phyloP scores from a whole-genome alignment of 2,888 invertebrate species.

The Bedellia somnulentella region DNA sequence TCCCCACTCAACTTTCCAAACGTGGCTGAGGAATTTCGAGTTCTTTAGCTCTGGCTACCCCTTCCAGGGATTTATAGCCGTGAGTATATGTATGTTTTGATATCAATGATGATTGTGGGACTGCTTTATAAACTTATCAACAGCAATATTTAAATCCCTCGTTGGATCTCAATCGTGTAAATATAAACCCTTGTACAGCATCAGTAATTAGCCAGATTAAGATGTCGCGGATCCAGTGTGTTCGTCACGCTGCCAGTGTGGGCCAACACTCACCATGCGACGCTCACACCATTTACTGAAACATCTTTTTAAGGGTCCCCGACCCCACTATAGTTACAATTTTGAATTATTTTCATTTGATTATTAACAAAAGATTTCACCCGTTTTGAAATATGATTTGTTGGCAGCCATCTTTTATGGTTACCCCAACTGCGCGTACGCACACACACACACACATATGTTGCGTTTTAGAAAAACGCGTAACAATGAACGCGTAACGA shows the following conservation, averaged over 20 bases:
- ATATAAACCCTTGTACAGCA: too few species aligned
- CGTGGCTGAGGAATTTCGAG: too few species aligned
- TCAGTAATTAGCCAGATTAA: constrained; percentile 2
- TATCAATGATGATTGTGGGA: too few species aligned
- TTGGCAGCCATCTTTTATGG: constrained; percentile 44
- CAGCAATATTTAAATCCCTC: too few species aligned
- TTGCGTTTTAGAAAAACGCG: constrained; percentile 12
- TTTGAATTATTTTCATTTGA: constrained; percentile 19
- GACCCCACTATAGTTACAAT: constrained; percentile 26
- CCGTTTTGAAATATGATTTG: constrained; percentile 58
- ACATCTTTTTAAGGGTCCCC: too few species aligned
- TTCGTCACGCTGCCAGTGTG: constrained; percentile 47
- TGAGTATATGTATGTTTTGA: too few species aligned
- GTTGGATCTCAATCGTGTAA: too few species aligned
- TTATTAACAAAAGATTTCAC: constrained; percentile 57
- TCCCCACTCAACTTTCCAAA: too few species aligned
- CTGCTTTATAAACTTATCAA: too few species aligned
- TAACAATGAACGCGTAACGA: constrained; percentile 31
- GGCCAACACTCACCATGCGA: constrained; percentile 37
- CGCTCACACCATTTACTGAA: too few species aligned
- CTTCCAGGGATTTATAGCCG: too few species aligned
- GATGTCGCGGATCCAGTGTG: constrained; percentile 5
- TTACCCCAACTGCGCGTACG: constrained; percentile 20
- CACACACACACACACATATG: constrained; percentile 18
- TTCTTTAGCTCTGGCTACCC: too few species aligned